Evolutionary conservation across 2,797 vertebrate genomes (phyloP).

Genomic region (Bradypodion ventrale): DNA sequence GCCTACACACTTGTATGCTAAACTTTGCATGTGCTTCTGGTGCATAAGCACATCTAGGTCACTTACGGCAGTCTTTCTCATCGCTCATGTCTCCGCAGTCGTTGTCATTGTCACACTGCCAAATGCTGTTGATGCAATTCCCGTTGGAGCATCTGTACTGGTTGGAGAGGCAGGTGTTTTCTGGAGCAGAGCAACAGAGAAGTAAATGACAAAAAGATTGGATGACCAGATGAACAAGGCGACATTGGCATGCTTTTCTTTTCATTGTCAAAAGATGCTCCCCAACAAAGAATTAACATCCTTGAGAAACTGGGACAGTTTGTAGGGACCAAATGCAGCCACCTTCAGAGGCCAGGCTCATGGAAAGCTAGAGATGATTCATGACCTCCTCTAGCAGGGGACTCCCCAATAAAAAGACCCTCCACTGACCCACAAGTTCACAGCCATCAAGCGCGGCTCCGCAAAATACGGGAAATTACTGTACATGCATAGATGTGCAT

Average conservation of each 20-base stretch:
- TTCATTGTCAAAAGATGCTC: too few relatives aligned
- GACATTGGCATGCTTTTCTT: not conserved
- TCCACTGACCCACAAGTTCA: not conserved
- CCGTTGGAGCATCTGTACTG: slow-evolving; percentile 95
- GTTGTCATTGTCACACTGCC: slow-evolving; percentile 96
- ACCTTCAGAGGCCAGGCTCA: too few relatives aligned
- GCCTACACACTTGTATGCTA: fast-evolving
- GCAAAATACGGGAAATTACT: too few relatives aligned
- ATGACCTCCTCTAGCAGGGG: not conserved
- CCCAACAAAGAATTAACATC: too few relatives aligned
- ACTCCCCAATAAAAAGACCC: not conserved
- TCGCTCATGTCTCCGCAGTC: slow-evolving; percentile 99
- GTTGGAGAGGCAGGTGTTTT: slow-evolving; percentile 89
- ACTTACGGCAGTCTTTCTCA: slow-evolving; percentile 95
- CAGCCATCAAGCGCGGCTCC: too few relatives aligned
- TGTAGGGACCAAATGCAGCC: too few relatives aligned
- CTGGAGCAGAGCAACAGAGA: slow-evolving; percentile 67
- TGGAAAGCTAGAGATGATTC: not conserved
- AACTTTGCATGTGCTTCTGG: not conserved
- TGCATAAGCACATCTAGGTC: not conserved
- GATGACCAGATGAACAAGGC: not conserved
- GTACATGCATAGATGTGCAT: too few relatives aligned
- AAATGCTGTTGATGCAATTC: slow-evolving; percentile 97
- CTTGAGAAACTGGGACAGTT: not conserved
- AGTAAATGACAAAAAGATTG: not conserved